Evolutionary conservation across 1,140 invertebrate species (phyloP).

Genomic region (Capitella teleta): DNA sequence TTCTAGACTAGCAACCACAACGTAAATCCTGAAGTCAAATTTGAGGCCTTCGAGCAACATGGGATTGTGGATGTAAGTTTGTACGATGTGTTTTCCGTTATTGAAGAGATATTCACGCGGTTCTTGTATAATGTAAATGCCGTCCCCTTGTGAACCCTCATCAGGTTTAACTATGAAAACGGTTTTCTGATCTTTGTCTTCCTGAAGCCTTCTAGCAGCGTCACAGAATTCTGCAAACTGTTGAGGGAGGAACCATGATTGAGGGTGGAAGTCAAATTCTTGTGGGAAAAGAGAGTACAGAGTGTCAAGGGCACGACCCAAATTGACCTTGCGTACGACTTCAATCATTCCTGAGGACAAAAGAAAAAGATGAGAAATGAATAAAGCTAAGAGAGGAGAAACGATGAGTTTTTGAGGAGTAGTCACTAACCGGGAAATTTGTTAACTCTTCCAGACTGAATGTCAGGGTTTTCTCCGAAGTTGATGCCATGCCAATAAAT

Average conservation of each 20-base stretch:
- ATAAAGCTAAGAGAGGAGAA: background rate
- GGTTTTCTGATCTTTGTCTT: conserved; percentile 10
- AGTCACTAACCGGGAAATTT: background rate
- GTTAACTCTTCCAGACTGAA: background rate
- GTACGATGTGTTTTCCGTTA: conserved; percentile 7
- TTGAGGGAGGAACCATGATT: conserved; percentile 45
- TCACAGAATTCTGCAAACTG: conserved; percentile 38
- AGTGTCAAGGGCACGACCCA: conserved; percentile 41
- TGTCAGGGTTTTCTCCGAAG: background rate
- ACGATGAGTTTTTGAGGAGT: background rate
- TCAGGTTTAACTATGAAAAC: conserved; percentile 48
- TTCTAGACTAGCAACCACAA: conserved; percentile 42
- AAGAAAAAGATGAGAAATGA: background rate
- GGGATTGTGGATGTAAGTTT: conserved; percentile 45
- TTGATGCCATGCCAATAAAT: background rate
- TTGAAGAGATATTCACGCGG: conserved; percentile 26
- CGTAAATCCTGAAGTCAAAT: conserved; percentile 47
- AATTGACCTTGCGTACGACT: conserved; percentile 42
- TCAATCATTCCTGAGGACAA: conserved; percentile 40
- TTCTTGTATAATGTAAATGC: conserved; percentile 44
- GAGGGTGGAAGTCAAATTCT: conserved; percentile 46
- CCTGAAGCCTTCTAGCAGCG: conserved; percentile 15
- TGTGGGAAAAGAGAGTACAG: conserved; percentile 43
- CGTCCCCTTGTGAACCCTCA: conserved; percentile 45
- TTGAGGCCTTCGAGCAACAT: conserved; percentile 44